phyloP scores from a whole-genome alignment of 2,797 vertebrate genomes.

The Sardinella longiceps region DNA sequence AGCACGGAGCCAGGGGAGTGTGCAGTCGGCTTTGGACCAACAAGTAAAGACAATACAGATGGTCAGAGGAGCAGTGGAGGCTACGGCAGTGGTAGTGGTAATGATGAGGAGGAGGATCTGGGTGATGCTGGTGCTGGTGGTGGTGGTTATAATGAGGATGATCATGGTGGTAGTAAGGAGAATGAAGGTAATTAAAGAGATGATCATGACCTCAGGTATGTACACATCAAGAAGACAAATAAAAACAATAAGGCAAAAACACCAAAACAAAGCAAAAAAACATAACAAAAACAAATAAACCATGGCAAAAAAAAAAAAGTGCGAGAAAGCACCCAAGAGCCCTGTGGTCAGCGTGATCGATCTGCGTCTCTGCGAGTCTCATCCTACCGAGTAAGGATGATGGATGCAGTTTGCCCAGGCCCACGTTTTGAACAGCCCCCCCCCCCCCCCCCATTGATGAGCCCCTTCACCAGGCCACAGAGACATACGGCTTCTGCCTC shows the following conservation, averaged over 20 bases:
- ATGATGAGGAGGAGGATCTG: neutral
- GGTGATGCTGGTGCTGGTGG: too few relatives aligned
- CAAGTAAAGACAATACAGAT: neutral
- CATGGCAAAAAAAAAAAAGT: neutral
- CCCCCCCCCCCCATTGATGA: slow-evolving; percentile 51
- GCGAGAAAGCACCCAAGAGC: neutral
- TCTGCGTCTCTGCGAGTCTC: slow-evolving; percentile 31
- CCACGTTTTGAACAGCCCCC: slow-evolving; percentile 48
- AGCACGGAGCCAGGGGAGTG: slow-evolving; percentile 39
- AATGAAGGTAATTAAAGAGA: neutral
- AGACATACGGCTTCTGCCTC: neutral
- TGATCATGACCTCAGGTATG: slow-evolving; percentile 26
- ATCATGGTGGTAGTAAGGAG: neutral
- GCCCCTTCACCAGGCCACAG: slow-evolving; percentile 42
- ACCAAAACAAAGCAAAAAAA: neutral
- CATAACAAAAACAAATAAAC: neutral
- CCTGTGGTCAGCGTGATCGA: slow-evolving; percentile 47
- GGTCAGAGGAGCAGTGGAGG: neutral
- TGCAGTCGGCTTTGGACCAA: slow-evolving; percentile 48
- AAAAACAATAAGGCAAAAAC: neutral
- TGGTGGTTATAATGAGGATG: neutral
- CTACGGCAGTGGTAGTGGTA: neutral
- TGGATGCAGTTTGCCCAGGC: slow-evolving; percentile 59
- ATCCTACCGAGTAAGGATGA: slow-evolving; percentile 41
- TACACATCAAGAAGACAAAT: neutral